These are phyloP conservation scores for Oryctes rhinoceros DNA, from an alignment of 1,140 invertebrate species.

Conservation along the genomic window DNA sequence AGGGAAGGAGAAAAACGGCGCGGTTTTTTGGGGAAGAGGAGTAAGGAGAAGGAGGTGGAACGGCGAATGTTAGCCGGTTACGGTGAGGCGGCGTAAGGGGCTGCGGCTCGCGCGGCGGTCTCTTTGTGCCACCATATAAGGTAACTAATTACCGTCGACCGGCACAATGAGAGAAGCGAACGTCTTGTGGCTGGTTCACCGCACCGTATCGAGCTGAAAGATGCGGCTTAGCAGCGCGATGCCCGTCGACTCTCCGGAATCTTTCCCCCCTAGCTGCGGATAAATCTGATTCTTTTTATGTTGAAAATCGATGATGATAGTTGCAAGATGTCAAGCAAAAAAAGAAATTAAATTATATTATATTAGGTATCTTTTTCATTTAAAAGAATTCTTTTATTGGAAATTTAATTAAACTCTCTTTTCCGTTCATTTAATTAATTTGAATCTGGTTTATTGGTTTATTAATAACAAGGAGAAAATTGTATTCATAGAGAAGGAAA, in stretches of 20 bases:
- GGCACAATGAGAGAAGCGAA: constrained; percentile 53
- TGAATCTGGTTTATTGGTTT: too few relatives aligned
- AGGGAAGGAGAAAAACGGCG: constrained; percentile 44
- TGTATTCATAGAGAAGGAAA: too few relatives aligned
- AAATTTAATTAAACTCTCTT: too few relatives aligned
- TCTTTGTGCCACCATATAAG: constrained; percentile 61
- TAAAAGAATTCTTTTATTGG: too few relatives aligned
- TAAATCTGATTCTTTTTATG: not conserved
- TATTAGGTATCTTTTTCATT: too few relatives aligned
- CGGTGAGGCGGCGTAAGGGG: constrained; percentile 45
- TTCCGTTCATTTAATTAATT: too few relatives aligned
- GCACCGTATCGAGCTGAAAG: not conserved
- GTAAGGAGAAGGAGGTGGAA: constrained; percentile 5
- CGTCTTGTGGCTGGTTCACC: constrained; percentile 42
- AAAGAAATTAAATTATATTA: too few relatives aligned
- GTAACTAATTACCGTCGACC: constrained; percentile 61
- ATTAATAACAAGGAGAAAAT: too few relatives aligned
- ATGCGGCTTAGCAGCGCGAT: not conserved
- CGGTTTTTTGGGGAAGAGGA: constrained; percentile 47
- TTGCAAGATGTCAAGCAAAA: too few relatives aligned
- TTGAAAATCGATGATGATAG: not conserved
- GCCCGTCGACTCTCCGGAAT: too few relatives aligned
- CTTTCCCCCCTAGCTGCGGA: too few relatives aligned
- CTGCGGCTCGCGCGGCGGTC: constrained; percentile 57
- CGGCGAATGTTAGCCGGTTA: constrained; percentile 8